Conservation (phyloP, 2,797 vertebrate genomes). For the Arrhamphus sclerolepis region DNA sequence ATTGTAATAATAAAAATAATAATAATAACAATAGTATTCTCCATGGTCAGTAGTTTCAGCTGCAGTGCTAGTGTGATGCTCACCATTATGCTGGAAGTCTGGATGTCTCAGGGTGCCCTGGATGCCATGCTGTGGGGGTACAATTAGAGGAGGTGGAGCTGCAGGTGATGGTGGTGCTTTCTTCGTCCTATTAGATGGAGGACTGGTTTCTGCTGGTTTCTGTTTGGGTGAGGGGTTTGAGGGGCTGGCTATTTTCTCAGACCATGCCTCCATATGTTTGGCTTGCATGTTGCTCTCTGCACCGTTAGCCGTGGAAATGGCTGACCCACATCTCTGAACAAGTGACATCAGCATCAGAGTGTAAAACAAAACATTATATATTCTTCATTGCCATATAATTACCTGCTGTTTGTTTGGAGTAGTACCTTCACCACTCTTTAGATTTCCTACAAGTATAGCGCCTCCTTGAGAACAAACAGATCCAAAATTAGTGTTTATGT, state of each 20-base stretch:
- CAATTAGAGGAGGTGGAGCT: constrained; percentile 12
- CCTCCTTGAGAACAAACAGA: constrained; percentile 48
- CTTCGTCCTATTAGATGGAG: constrained; percentile 27
- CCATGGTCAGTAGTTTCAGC: no score
- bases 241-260: constrained; percentile 4
- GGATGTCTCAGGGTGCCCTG: constrained; percentile 61
- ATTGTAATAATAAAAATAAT: no score
- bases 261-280: constrained; percentile 40
- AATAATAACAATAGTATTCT: no score
- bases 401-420: constrained; percentile 44
- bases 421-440: constrained; percentile 4
- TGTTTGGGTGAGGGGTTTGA: constrained; percentile 10
- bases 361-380: background rate
- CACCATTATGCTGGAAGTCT: constrained; percentile 75
- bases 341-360: background rate
- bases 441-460: constrained; percentile 55
- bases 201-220: constrained; percentile 13
- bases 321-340: constrained; percentile 23
- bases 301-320: constrained; percentile 15
- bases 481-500: background rate
- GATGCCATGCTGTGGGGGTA: constrained; percentile 43
- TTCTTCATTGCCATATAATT: background rate
- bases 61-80: constrained; percentile 5
- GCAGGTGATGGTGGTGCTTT: background rate
- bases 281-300: background rate